These are phyloP conservation scores for Platypus cylindrus DNA, from an alignment of 2,888 invertebrate species.

Conservation along the genomic window DNA sequence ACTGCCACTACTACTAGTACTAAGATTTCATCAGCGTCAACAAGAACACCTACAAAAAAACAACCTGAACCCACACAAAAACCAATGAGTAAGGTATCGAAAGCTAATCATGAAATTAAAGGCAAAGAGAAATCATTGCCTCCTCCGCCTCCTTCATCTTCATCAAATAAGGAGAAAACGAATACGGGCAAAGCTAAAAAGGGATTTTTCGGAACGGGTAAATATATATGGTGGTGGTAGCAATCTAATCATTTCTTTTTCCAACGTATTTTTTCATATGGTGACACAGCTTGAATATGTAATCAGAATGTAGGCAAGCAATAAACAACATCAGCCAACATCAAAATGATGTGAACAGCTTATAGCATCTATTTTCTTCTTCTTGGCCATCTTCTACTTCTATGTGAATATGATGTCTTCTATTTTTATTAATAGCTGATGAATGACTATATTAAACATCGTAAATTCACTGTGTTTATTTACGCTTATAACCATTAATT, in stretches of 20 bases:
- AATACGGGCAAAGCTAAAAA: slow-evolving; percentile 44
- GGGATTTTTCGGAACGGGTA: slow-evolving; percentile 76
- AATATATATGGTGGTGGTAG: slow-evolving; percentile 72
- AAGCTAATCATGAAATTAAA: slow-evolving; percentile 15
- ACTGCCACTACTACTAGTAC: slow-evolving; percentile 1
- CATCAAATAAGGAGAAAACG: slow-evolving; percentile 38
- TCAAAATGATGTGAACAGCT: no score
- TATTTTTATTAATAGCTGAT: no score
- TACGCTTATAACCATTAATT: no score
- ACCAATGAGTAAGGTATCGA: slow-evolving; percentile 15
- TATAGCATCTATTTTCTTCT: no score
- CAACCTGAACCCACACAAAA: slow-evolving; percentile 4
- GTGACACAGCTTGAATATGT: slow-evolving; percentile 27
- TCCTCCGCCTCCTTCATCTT: no score
- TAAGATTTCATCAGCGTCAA: not conserved
- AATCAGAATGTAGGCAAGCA: no score
- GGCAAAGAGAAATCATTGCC: slow-evolving; percentile 22
- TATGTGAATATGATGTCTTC: no score
- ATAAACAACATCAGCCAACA: no score
- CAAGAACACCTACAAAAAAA: not conserved
- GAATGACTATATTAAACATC: no score
- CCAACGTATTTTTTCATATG: slow-evolving; percentile 26
- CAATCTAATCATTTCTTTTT: slow-evolving; percentile 25
- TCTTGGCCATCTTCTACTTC: no score
- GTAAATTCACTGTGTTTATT: no score